Evolutionary conservation across 2,113 vertebrate species (phyloP), one percentile per base, ranked within the genome.

Genomic region (Anas platyrhynchos): DNA sequence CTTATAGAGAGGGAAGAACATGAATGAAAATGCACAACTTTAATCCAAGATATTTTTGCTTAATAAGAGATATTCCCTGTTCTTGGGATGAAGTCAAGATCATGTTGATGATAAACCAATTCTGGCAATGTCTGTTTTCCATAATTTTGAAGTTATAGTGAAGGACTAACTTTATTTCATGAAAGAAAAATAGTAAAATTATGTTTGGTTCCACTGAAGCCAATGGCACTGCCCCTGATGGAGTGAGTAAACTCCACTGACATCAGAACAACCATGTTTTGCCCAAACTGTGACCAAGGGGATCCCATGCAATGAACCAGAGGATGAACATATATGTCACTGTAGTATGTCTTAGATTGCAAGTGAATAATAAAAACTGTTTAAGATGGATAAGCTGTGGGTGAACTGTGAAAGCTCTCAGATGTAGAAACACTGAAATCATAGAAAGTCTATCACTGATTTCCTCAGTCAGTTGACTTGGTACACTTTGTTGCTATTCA

Each of bases 211-310:
- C 31, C 7, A 4, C 15, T 63, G 56, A 75, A 86, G 38, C n/a
- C 43, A 29, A 3, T n/a, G 36, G 7, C 6, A 21, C 27, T 77
- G 25, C 16, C 32, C 48, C 14, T 16, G 52, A 3, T 2, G 8
- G 16, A 46, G 23, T 7, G 4, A 18, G 27, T 11, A 38, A 88
- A 41, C 21, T 55, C 52, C n/a, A 36, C 4, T 36, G 21, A 21
- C 11, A 18, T 58, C 44, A 66, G 14, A 62, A 10, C 15, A 62
- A 21, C 8, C 63, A 62, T 14, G 2, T 55, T 80, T 93, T 80
- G 7, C 23, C 32, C 25, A 15, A n/a, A 61, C 2, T 48, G 6
- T 4, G 10, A 0, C 7, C 0, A 0, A 69, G n/a, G 8, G 2
- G 5, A 13, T 44, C 68, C 72, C 34, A 68, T 67, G 13, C 21